Evolutionary conservation across 2,888 invertebrate genomes (phyloP).

Genomic region (Brachypterus glaber): DNA sequence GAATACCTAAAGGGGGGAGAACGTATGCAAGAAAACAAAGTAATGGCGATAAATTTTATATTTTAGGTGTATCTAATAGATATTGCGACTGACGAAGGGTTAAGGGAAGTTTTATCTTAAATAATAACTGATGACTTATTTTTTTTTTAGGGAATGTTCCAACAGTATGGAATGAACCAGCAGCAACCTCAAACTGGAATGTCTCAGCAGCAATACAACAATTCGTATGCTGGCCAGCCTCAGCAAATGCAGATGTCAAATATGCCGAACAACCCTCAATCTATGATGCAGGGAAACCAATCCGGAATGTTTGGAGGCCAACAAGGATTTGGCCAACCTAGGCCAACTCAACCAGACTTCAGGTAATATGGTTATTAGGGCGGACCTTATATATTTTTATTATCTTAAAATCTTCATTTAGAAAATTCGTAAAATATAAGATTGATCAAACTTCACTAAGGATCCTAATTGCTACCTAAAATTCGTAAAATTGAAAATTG

Average conservation of each 20-base stretch:
- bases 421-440: no score
- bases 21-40: no score
- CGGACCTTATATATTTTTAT: no score
- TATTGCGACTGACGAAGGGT: no score
- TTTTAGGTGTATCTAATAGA: no score
- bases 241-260: constrained; percentile 24
- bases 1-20: no score
- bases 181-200: constrained; percentile 54
- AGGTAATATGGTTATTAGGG: no score
- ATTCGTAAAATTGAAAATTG: no score
- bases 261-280: constrained; percentile 33
- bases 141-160: constrained; percentile 44
- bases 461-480: no score
- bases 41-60: no score
- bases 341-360: constrained; percentile 39
- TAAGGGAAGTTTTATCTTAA: not conserved
- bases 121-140: not conserved
- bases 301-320: constrained; percentile 38
- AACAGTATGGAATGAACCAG: constrained; percentile 51
- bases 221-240: constrained; percentile 45
- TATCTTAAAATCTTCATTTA: no score
- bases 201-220: constrained; percentile 57
- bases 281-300: constrained; percentile 26
- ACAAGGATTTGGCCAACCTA: constrained; percentile 48
- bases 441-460: no score